Base-by-base conservation (phyloP, 2,113 vertebrate genomes). In the Sebastes fasciatus region DNA sequence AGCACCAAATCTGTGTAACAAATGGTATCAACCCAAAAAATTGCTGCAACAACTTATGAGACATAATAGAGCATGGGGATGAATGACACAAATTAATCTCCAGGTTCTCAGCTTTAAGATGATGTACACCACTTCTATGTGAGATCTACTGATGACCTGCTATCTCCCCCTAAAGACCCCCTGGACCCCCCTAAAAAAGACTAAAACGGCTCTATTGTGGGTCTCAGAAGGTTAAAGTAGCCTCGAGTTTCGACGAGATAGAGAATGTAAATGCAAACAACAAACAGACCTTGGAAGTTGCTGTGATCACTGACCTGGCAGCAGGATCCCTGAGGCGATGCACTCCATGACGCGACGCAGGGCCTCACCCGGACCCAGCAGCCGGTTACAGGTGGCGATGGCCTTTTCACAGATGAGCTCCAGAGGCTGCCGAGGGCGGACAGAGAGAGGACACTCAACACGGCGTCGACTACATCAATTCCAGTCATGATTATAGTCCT, bases 321-420 rank as follows among this genome's bases (percentile, higher is more conserved):
- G 96, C 58, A 99, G 96, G 89, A 98, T 97, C 91, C 98, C 98
- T 81, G 97, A 98, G 73, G 97, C 97, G 92, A 99, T 92, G 87
- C 97, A 99, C 94, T 98, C 97, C 96, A 98, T 95, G 87, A 98
- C 97, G 85, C 98, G 95, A 68, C 97, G 95, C 87, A 99, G 94
- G 0, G 97, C 97, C 93, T 99, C 97, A 42, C 97, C 97, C 49
- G 97, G 97, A 1, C 98, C 97, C 94, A 98, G 76, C 23, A 97
- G 96, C 90, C 97, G 96, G 95, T 96, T 97, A 93, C 97, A 97
- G 87, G 98, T 99, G 94, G 96, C 97, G 85, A 99, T 96, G 91
- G 97, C 96, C 95, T 98, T 99, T 95, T 99, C 97, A 94, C 97
- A 98, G 93, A 99, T 96, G 88, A 99, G 96, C 93, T 99, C 98